Percentiles rank a stretch among this genome's conserved stretches.
These are phyloP conservation scores for Zaprionus lachaisei DNA, from an alignment of 1,140 invertebrate species.

Conservation along the genomic window DNA sequence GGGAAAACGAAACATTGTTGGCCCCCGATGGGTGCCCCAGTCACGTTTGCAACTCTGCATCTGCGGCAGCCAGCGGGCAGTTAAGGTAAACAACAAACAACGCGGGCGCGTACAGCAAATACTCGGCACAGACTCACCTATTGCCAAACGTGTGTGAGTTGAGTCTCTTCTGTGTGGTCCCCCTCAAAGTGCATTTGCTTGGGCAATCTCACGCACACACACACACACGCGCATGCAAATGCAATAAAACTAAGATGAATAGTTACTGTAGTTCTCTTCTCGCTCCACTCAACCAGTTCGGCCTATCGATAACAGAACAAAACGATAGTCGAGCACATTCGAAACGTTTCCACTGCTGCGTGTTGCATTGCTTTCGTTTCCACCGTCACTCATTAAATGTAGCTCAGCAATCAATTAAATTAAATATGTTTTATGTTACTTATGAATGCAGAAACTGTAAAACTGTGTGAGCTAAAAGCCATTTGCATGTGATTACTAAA, in stretches of 20 bases:
- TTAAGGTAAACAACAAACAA: not conserved
- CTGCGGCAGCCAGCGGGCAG: slow-evolving; percentile 4
- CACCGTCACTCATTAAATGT: not conserved
- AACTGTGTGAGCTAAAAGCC: not conserved
- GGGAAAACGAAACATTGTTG: slow-evolving; percentile 22
- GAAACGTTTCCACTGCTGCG: too few relatives aligned
- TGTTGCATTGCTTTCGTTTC: not conserved
- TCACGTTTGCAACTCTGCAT: slow-evolving; percentile 6
- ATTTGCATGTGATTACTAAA: not conserved
- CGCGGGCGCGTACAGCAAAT: slow-evolving; percentile 15
- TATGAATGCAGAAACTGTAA: not conserved
- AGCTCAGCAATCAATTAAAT: not conserved
- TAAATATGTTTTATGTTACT: not conserved
- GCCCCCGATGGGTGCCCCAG: slow-evolving; percentile 4
- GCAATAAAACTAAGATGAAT: not conserved
- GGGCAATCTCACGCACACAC: not conserved
- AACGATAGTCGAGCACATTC: not conserved
- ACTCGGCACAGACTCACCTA: slow-evolving; percentile 2
- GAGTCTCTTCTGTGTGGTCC: not conserved
- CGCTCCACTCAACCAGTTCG: not conserved
- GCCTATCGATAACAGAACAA: not conserved
- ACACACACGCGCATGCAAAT: not conserved
- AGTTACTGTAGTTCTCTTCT: not conserved
- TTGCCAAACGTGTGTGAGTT: not conserved
- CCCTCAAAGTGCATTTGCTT: not conserved